Evolutionary conservation across 2,797 vertebrate genomes (phyloP), one percentile per base, ranked within the genome.

Genomic region (Cossypha niveicapilla): DNA sequence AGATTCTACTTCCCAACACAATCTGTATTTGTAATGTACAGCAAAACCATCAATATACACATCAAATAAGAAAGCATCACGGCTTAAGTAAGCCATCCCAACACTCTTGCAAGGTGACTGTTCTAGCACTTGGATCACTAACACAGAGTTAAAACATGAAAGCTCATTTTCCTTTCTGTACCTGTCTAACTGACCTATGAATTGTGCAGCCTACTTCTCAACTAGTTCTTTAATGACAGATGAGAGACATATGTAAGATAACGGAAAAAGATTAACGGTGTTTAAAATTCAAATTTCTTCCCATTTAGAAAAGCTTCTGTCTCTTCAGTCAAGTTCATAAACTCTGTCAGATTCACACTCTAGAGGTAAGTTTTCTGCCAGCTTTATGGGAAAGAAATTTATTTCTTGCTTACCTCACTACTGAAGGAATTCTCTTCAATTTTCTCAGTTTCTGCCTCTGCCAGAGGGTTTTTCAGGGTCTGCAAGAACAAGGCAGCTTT

Each of bases 401-500:
- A 34, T 48, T 73, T 58, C 34, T 28, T 45, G 71, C 94, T 87
- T 88, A 99, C 99, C 98, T 99, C 98, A 1, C 96, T 89, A 37
- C 66, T 97, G 67, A 97, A 96, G 35, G 97, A 84, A 24, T 93
- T 97, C 42, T 99, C 98, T 25, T 99, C 98, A 0, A 96, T 95
- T 85, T 98, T 98, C 80, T 98, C 98, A 34, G 96, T 84, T 87
- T 99, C 99, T 5, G 98, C 83, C 83, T 99, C 99, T 6, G 98
- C 96, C 32, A 96, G 76, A 19, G 99, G 99, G 60, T 97, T 96
- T 61, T 98, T 99, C 53, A 99, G 97, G 37, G 98, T 99, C 92
- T 99, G 99, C 28, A 99, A 97, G 93, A 99, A 99, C 47, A 99
- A 97, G 0, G 99, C 99, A 0, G 99, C 99, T 93, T 99, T 99